Percentiles rank a stretch among this genome's conserved stretches.
Evolutionary conservation across 2,113 vertebrate genomes (phyloP).

Genomic region (Crocuta crocuta): DNA sequence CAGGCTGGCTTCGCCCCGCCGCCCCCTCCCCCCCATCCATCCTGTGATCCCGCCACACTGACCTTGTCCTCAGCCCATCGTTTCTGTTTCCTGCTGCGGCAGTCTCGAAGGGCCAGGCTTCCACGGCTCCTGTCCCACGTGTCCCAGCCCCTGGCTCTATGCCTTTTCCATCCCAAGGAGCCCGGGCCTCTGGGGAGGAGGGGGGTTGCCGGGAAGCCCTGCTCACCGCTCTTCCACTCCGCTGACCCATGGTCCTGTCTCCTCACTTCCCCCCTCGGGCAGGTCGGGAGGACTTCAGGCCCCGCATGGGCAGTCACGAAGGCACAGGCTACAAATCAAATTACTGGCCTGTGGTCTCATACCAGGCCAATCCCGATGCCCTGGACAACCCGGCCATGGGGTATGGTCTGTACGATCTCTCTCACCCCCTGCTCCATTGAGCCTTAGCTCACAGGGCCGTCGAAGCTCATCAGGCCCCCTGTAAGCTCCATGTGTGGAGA

Average conservation of each 20-base stretch:
- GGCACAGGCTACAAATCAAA: conserved; percentile 83
- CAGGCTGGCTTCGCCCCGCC: background rate
- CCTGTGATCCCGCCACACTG: background rate
- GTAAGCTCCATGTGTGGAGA: fast-evolving
- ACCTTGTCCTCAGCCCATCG: background rate
- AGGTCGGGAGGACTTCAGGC: conserved; percentile 80
- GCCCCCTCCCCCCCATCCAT: fast-evolving
- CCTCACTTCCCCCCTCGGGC: background rate
- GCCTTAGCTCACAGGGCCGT: background rate
- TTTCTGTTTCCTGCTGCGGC: background rate
- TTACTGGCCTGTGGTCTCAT: conserved; percentile 70
- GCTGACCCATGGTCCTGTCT: background rate
- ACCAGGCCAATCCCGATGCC: conserved; percentile 60
- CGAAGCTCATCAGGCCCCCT: too few relatives aligned
- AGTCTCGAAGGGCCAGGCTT: background rate
- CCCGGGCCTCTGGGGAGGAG: background rate
- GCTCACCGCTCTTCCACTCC: fast-evolving
- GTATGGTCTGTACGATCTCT: conserved; percentile 17
- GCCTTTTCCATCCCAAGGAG: background rate
- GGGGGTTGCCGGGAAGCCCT: background rate
- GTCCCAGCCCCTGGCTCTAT: background rate
- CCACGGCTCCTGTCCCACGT: background rate
- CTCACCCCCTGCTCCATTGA: too few relatives aligned
- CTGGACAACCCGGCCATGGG: conserved; percentile 71
- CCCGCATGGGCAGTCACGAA: conserved; percentile 59